Evolutionary conservation across 2,113 vertebrate genomes (phyloP), one percentile per base, ranked within the genome.

Genomic region (Prunella fulvescens): DNA sequence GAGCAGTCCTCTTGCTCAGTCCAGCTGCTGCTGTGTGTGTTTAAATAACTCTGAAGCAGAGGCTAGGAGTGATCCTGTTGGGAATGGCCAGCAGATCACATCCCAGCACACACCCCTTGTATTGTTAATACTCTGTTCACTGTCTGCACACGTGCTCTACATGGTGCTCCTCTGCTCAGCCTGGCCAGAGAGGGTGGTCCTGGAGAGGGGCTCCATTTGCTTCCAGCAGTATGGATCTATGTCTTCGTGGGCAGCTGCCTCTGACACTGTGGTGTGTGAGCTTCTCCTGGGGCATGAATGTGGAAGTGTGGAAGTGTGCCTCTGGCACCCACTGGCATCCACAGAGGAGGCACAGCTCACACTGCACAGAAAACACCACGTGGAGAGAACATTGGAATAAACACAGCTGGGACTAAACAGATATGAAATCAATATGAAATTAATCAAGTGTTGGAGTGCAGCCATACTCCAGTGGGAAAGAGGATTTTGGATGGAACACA

Each of bases 401-500:
- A 81, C 37, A 51, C 25, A 17, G 5, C 1, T 4, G 66, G 70
- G 40, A 85, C 48, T 85, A 92, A 93, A 84, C 26, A 79, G 57
- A 28, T 40, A 53, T 1, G 17, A 76, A 94, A 82, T 51, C 91
- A 83, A 44, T 29, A n/a, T n/a, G n/a, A n/a, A n/a, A n/a, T n/a
- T n/a, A n/a, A n/a, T n/a, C n/a, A n/a, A n/a, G 15, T 65, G 62
- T 48, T 4, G 5, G 48, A 39, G 31, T 51, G 50, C 39, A 79
- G 74, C 35, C 53, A 20, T 28, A 37, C 35, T 79, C 39, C 22
- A 51, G 48, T n/a, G 31, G 12, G 40, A 80, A 72, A 83, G 58
- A 64, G 37, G 53, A 69, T 90, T 92, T 92, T 90, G 66, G 57
- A 65, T 88, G n/a, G n/a, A n/a, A n/a, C n/a, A n/a, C n/a, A n/a